Conservation (phyloP, 2,797 vertebrate genomes). For the Choloepus didactylus region DNA sequence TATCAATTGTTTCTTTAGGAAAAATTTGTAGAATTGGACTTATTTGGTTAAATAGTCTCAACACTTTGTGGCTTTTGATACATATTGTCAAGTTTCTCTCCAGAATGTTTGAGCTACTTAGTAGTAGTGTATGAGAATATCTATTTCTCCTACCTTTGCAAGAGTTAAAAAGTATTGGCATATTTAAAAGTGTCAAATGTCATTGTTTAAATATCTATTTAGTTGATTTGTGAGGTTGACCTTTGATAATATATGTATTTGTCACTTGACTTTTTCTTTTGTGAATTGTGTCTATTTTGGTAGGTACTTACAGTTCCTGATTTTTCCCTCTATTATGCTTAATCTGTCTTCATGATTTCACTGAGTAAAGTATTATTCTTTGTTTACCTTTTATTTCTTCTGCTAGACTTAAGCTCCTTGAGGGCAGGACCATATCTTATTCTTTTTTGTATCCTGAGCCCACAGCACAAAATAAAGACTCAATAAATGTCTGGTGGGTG, state of each 20-base stretch:
- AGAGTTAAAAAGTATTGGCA: not conserved
- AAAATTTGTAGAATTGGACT: constrained; percentile 60
- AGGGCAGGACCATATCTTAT: not conserved
- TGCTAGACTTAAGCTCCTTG: not conserved
- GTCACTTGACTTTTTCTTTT: constrained; percentile 16
- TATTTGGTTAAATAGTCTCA: constrained; percentile 5
- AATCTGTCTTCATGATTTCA: not conserved
- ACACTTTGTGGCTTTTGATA: not conserved
- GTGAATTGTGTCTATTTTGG: not conserved
- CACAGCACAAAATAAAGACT: not conserved
- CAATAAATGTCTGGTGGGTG: not conserved
- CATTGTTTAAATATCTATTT: constrained; percentile 16
- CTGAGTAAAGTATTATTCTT: constrained; percentile 22
- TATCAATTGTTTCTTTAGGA: not conserved
- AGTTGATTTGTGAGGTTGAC: not conserved
- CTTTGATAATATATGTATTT: constrained; percentile 36
- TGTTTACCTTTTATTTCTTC: constrained; percentile 5
- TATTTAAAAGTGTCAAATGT: constrained; percentile 18
- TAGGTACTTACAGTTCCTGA: not conserved
- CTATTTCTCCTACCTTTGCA: not conserved
- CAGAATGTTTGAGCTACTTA: constrained; percentile 12
- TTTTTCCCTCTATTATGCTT: not conserved
- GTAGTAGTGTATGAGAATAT: not conserved
- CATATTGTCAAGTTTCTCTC: not conserved
- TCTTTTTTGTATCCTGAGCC: not conserved